A percentile compares a stretch with the other conserved stretches of the same genome.
phyloP scores from a whole-genome alignment of 1,140 invertebrate species.

The Neotoxoptera formosana region DNA sequence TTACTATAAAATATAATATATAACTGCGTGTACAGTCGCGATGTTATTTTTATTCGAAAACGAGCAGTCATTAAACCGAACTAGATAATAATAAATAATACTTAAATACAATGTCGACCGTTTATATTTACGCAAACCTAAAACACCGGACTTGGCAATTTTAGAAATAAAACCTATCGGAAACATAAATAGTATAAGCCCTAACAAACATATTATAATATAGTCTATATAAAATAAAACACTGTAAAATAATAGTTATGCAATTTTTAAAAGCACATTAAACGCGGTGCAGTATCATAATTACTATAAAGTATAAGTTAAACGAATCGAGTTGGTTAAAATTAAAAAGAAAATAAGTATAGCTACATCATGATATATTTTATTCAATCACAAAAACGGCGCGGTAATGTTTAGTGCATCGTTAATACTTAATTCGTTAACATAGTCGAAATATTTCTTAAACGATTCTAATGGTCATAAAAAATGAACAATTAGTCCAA shows the following conservation, averaged over 20 bases:
- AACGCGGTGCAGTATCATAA: neutral
- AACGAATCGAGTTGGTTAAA: neutral
- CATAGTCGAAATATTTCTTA: neutral
- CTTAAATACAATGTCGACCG: neutral
- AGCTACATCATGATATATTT: neutral
- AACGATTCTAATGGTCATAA: neutral
- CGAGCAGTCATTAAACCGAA: neutral
- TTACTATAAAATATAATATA: neutral
- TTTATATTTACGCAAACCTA: neutral
- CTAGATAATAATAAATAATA: conserved; percentile 2
- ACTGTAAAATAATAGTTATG: neutral
- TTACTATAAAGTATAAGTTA: neutral
- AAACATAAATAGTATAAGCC: neutral
- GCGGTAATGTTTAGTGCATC: neutral
- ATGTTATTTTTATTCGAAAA: conserved; percentile 5
- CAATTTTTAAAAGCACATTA: neutral
- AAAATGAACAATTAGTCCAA: neutral
- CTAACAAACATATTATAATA: neutral
- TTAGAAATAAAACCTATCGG: neutral
- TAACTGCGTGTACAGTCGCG: too few species aligned
- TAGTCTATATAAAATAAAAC: neutral
- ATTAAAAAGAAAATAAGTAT: neutral
- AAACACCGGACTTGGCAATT: neutral
- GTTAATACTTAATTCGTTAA: neutral
- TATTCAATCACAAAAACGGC: conserved; percentile 9